Conservation (phyloP, 2,888 invertebrate species). For the Melanargia galathea region DNA sequence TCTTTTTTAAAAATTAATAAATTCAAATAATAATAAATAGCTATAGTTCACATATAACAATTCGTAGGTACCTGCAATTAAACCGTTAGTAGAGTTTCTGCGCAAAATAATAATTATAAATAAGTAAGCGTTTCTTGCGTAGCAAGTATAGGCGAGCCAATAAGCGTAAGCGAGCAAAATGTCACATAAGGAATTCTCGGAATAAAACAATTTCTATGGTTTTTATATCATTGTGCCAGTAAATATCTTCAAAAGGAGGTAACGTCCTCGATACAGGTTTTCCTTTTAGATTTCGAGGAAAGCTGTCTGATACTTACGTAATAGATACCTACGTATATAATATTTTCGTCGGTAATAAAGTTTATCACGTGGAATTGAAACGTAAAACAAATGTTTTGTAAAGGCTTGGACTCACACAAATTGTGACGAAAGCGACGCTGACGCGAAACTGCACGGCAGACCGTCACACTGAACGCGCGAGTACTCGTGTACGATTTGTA, state of each 20-base stretch:
- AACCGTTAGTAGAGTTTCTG: no score
- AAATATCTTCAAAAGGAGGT: slow-evolving; percentile 8
- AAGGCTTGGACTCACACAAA: neutral
- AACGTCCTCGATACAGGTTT: neutral
- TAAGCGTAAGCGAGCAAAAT: neutral
- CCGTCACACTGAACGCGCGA: no score
- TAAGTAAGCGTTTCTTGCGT: neutral
- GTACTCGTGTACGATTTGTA: no score
- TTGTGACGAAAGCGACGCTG: neutral
- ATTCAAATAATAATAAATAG: no score
- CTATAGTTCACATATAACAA: no score
- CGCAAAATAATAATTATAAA: no score
- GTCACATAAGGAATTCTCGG: neutral
- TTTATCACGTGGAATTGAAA: neutral
- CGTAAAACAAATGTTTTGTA: neutral
- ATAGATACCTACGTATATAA: no score
- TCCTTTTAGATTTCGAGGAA: neutral
- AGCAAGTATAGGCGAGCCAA: neutral
- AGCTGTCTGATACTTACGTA: neutral
- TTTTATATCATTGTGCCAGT: neutral
- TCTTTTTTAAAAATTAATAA: no score
- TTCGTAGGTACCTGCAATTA: no score
- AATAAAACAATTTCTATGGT: slow-evolving; percentile 7
- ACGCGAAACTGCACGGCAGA: no score
- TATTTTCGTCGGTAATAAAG: neutral